phyloP scores from a whole-genome alignment of 2,113 vertebrate genomes.

The Oryctolagus cuniculus region DNA sequence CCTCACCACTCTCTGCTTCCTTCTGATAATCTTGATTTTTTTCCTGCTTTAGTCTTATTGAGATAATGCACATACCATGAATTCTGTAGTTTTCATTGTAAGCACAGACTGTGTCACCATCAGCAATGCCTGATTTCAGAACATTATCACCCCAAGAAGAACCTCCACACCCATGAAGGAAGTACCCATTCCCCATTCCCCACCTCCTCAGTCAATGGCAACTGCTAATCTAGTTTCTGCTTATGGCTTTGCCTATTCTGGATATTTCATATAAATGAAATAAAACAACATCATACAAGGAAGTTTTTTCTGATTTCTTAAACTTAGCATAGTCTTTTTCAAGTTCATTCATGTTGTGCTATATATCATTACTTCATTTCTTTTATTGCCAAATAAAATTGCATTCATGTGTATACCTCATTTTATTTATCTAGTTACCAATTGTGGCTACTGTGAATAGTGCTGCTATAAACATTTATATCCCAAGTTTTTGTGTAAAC shows the following conservation, averaged over 20 bases:
- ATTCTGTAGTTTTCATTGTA: conserved; percentile 2
- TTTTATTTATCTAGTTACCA: background rate
- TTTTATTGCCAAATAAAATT: conserved; percentile 41
- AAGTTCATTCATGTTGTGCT: background rate
- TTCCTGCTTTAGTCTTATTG: conserved; percentile 14
- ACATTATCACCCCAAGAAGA: background rate
- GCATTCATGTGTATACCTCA: background rate
- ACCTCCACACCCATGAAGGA: background rate
- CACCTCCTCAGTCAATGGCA: background rate
- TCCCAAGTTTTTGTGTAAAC: conserved; percentile 23
- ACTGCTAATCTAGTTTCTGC: background rate
- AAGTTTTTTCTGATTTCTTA: conserved; percentile 39
- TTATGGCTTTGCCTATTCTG: background rate
- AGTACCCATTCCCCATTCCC: background rate
- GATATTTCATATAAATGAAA: conserved; percentile 36
- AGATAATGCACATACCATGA: background rate
- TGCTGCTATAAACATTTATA: conserved; percentile 25
- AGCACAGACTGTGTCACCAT: conserved; percentile 19
- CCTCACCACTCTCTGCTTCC: background rate
- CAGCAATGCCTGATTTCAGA: conserved; percentile 2
- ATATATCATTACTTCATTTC: background rate
- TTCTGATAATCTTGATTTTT: background rate
- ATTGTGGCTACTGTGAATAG: background rate
- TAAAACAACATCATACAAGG: background rate
- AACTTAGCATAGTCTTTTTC: background rate